phyloP scores from a whole-genome alignment of 2,113 vertebrate species.

The Vimba vimba region DNA sequence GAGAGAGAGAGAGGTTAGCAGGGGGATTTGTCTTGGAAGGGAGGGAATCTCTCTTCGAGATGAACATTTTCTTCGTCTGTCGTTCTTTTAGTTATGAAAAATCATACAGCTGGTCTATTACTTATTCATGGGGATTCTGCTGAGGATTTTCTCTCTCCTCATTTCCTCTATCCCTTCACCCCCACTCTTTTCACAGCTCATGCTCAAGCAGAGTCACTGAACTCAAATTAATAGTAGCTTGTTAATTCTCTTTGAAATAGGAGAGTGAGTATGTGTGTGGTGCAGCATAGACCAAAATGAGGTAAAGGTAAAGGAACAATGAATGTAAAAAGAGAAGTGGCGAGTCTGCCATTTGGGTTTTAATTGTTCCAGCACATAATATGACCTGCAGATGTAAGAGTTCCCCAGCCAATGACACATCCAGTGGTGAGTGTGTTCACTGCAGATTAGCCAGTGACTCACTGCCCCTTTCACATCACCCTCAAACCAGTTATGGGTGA shows the following conservation, averaged over 20 bases:
- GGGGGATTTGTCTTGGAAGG: slow-evolving; percentile 38
- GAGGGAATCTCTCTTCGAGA: slow-evolving; percentile 41
- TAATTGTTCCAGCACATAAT: slow-evolving; percentile 66
- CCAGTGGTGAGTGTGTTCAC: slow-evolving; percentile 57
- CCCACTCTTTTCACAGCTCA: slow-evolving; percentile 31
- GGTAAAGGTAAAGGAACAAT: slow-evolving; percentile 42
- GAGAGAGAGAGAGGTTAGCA: neutral
- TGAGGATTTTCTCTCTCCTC: slow-evolving; percentile 51
- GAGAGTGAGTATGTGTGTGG: slow-evolving; percentile 10
- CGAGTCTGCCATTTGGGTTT: slow-evolving; percentile 64
- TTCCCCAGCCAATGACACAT: slow-evolving; percentile 70
- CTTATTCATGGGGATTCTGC: slow-evolving; percentile 67
- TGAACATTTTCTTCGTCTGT: slow-evolving; percentile 51
- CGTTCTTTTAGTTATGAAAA: slow-evolving; percentile 63
- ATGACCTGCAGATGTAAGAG: slow-evolving; percentile 70
- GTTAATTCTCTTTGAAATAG: slow-evolving; percentile 73
- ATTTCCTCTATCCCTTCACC: slow-evolving; percentile 10
- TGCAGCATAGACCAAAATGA: slow-evolving; percentile 50
- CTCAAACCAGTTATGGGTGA: slow-evolving; percentile 4
- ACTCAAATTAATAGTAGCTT: slow-evolving; percentile 74
- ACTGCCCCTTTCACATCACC: slow-evolving; percentile 15
- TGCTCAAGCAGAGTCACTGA: slow-evolving; percentile 54
- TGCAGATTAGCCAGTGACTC: slow-evolving; percentile 56
- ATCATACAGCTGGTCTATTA: slow-evolving; percentile 58
- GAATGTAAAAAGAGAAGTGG: slow-evolving; percentile 19